These are phyloP conservation scores for Coleophora deauratella DNA, from an alignment of 2,888 invertebrate genomes.

Conservation along the genomic window DNA sequence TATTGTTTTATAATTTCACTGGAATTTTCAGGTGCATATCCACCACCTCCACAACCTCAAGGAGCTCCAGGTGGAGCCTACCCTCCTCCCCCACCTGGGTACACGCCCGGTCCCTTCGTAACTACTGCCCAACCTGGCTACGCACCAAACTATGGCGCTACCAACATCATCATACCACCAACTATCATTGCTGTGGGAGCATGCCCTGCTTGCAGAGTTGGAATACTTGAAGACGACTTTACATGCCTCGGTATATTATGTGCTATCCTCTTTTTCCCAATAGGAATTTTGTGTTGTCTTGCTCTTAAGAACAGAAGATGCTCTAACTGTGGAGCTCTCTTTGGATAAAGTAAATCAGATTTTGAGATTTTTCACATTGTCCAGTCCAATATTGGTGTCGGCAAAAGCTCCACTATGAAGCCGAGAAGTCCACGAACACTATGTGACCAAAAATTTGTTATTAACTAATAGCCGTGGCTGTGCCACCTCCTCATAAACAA, in stretches of 20 bases:
- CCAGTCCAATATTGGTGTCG: too few species aligned
- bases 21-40: conserved; percentile 4
- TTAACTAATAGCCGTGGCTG: too few species aligned
- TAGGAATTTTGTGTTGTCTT: conserved; percentile 91
- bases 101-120: conserved; percentile 55
- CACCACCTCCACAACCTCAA: conserved; percentile 20
- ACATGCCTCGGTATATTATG: conserved; percentile 88
- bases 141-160: conserved; percentile 75
- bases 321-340: conserved; percentile 90
- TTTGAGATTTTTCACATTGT: too few species aligned
- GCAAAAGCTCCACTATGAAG: too few species aligned
- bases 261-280: conserved; percentile 89
- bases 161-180: conserved; percentile 78
- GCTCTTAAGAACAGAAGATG: conserved; percentile 88
- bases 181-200: conserved; percentile 89
- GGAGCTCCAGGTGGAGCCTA: conserved; percentile 32
- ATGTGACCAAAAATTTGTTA: too few species aligned
- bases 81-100: conserved; percentile 72
- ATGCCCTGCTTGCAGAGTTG: conserved; percentile 92
- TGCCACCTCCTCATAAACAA: too few species aligned
- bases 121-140: conserved; percentile 47
- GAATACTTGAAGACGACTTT: conserved; percentile 89
- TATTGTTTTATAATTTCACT: background rate
- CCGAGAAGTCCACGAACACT: too few species aligned
- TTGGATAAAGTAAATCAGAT: conserved; percentile 61